phyloP scores from a whole-genome alignment of 2,797 vertebrate species.

The Danio albolineatus region DNA sequence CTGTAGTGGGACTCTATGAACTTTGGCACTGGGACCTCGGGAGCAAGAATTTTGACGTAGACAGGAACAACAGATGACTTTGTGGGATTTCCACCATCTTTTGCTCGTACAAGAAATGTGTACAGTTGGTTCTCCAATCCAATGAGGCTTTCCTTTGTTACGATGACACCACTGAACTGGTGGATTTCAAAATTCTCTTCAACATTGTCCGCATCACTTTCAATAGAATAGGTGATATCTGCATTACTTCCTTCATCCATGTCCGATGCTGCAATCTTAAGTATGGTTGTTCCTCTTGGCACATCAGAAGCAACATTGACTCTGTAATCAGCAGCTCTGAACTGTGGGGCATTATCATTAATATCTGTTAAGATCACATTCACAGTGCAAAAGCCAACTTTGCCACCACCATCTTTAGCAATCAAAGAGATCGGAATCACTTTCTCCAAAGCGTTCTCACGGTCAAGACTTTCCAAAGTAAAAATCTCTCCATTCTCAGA shows the following conservation, averaged over 20 bases:
- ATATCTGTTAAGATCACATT: conserved; percentile 97
- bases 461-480: conserved; percentile 90
- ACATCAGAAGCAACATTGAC: conserved; percentile 88
- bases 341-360: conserved; percentile 98
- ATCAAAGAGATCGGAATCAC: conserved; percentile 91
- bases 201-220: conserved; percentile 90
- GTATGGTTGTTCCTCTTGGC: conserved; percentile 86
- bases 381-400: conserved; percentile 92
- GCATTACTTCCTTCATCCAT: conserved; percentile 97
- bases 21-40: conserved; percentile 85
- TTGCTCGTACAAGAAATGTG: conserved; percentile 90
- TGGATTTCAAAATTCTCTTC: conserved; percentile 95
- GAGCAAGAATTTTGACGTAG: conserved; percentile 88
- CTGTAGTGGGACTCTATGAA: conserved; percentile 93
- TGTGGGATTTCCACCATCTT: conserved; percentile 87
- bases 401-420: conserved; percentile 93
- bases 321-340: conserved; percentile 90
- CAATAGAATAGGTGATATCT: conserved; percentile 89
- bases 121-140: conserved; percentile 94
- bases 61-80: conserved; percentile 89
- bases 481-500: conserved; percentile 90
- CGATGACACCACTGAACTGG: conserved; percentile 85
- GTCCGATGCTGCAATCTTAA: conserved; percentile 92
- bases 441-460: conserved; percentile 90
- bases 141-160: conserved; percentile 95